Base-by-base conservation (phyloP, 2,113 vertebrate species). In the Meleagris gallopavo region DNA sequence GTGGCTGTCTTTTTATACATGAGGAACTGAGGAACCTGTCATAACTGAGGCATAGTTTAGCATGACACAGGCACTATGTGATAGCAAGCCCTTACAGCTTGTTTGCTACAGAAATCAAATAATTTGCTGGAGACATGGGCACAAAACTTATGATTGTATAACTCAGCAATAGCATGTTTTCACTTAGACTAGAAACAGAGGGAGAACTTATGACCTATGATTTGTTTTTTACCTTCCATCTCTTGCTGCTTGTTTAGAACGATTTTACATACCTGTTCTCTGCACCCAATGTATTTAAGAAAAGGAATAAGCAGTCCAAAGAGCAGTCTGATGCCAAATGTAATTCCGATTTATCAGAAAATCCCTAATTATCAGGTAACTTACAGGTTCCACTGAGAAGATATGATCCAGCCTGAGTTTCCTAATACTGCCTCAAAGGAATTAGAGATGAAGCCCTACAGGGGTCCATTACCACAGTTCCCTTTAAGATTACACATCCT, bases 21-120 rank as follows among this genome's bases (percentile, higher is more conserved):
- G 80, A 22, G 11, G 76, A 72, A n/a, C 50, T 40, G 76, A 93
- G 61, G 80, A 72, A 86, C 45, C 65, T 19, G 64, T 25, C 38
- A 29, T 83, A 91, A 93, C 74, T 83, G 83, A 94, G 86, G 76
- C 65, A 91, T 86, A 88, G 83, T 86, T 83, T 90, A 81, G 83
- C 43, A 80, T 11, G 20, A 69, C 64, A 80, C 48, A 88, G 60
- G 57, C 22, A 50, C 48, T 50, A 24, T 24, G 22, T 50, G 48
- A 50, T 24, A 50, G 48, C 71, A 43, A 50, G 52, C 46, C 32
- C 43, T 41, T 71, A 43, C 86, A 83, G 69, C 50, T 93, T 55
- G 54, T 58, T 64, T 76, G 86, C 72, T 74, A 41, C 83, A 86
- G 45, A 88, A 88, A 92, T 66, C 64, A 62, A 21, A 3, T 40